Evolutionary conservation across 2,797 vertebrate genomes (phyloP).

Genomic region (Girardinus metallicus): DNA sequence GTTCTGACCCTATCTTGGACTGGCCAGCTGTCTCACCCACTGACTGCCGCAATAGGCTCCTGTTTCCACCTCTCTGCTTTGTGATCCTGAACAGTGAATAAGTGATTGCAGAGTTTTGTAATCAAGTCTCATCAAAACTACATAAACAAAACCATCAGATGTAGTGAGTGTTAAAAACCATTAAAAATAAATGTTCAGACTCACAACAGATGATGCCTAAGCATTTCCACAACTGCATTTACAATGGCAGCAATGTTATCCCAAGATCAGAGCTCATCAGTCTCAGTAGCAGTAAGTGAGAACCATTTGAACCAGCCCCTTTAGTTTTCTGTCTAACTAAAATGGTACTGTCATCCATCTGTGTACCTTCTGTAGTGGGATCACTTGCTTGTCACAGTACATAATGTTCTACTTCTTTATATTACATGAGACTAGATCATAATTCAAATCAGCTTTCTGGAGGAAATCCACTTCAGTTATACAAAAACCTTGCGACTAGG

Average conservation of each 20-base stretch:
- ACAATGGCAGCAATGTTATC: neutral
- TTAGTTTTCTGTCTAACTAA: conserved; percentile 2
- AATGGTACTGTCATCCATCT: neutral
- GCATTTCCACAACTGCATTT: neutral
- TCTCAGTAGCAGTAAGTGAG: neutral
- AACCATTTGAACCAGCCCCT: neutral
- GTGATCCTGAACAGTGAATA: neutral
- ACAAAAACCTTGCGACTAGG: neutral
- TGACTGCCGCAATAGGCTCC: neutral
- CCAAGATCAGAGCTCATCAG: conserved; percentile 4
- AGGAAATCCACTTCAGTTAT: neutral
- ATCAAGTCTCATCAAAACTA: neutral
- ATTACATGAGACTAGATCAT: neutral
- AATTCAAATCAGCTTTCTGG: neutral
- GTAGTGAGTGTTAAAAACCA: neutral
- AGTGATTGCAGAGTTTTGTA: neutral
- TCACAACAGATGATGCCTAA: neutral
- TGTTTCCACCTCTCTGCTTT: neutral
- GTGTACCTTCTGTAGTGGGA: neutral
- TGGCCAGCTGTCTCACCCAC: neutral
- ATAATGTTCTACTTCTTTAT: neutral
- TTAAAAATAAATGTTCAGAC: conserved; percentile 3
- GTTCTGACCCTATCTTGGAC: neutral
- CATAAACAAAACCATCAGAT: neutral
- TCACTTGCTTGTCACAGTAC: neutral